phyloP scores from a whole-genome alignment of 2,113 vertebrate genomes.

The Hylia prasina region DNA sequence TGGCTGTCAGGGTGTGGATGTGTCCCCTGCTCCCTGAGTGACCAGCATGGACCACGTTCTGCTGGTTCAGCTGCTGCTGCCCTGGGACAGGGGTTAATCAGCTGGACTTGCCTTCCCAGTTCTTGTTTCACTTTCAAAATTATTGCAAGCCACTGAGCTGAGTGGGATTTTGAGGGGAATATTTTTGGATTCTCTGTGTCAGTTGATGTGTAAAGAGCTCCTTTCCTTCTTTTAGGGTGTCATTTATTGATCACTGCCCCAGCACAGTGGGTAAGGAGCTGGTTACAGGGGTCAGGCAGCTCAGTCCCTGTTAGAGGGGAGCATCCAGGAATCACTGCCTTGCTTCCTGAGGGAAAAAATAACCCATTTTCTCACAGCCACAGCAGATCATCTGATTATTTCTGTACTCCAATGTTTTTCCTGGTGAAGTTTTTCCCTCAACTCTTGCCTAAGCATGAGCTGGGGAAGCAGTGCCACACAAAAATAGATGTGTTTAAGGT shows the following conservation, averaged over 20 bases:
- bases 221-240: neutral
- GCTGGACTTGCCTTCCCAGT: neutral
- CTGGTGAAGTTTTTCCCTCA: neutral
- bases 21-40: neutral
- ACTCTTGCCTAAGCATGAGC: neutral
- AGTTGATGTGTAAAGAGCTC: neutral
- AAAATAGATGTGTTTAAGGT: neutral
- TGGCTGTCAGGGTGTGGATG: neutral
- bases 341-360: neutral
- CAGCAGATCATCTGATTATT: neutral
- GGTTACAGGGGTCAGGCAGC: neutral
- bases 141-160: neutral
- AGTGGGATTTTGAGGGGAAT: neutral
- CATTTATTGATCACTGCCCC: neutral
- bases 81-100: neutral
- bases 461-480: neutral
- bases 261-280: neutral
- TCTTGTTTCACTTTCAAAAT: neutral
- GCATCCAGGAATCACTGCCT: neutral
- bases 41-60: neutral
- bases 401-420: neutral
- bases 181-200: neutral
- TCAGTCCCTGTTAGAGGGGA: neutral
- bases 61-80: neutral
- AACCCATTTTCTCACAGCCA: neutral